A percentile compares a stretch with the other conserved stretches of the same genome.
These are phyloP conservation scores for Argya squamiceps DNA, from an alignment of 2,797 vertebrate genomes.

Conservation along the genomic window DNA sequence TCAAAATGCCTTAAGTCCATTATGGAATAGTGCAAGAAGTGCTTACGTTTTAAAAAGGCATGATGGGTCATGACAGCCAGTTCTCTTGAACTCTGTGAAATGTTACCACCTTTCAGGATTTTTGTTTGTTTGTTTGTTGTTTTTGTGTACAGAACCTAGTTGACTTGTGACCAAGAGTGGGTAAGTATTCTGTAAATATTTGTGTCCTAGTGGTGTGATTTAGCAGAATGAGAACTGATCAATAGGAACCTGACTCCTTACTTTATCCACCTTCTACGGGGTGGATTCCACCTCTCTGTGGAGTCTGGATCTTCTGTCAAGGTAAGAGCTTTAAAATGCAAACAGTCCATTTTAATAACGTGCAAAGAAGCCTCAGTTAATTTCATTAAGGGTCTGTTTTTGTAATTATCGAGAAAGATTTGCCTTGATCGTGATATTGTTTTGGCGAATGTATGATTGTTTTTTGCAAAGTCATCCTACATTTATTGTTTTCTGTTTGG, in stretches of 20 bases:
- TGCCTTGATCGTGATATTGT: background rate
- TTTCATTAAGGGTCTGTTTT: background rate
- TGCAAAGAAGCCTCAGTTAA: background rate
- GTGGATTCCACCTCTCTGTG: background rate
- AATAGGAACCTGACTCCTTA: background rate
- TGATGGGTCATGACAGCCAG: background rate
- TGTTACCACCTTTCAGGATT: background rate
- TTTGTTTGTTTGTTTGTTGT: background rate
- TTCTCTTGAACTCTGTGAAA: background rate
- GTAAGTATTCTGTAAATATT: background rate
- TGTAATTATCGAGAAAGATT: background rate
- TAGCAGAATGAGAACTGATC: background rate
- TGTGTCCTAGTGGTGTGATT: background rate
- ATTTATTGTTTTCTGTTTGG: background rate
- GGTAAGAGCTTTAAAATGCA: background rate
- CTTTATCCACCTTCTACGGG: fast-evolving
- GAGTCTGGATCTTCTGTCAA: background rate
- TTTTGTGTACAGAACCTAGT: background rate
- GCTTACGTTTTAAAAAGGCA: background rate
- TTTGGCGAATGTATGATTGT: background rate
- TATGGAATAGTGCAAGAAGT: background rate
- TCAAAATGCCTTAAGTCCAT: background rate
- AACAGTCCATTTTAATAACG: background rate
- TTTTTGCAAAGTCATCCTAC: background rate
- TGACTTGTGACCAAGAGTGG: background rate